phyloP scores from a whole-genome alignment of 2,113 vertebrate genomes.

The Seriola dumerili region DNA sequence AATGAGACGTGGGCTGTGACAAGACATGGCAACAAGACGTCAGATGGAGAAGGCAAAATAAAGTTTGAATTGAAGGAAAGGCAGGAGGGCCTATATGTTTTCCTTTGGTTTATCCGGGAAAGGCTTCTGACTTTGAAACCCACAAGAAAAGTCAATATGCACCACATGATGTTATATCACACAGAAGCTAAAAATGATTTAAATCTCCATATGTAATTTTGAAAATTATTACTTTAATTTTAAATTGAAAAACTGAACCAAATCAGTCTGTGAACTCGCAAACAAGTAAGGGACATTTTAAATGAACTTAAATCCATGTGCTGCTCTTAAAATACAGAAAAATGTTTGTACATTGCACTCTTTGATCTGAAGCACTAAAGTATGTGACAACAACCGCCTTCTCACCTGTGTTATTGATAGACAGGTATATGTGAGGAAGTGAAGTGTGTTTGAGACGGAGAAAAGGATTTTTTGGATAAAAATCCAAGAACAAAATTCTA shows the following conservation, averaged over 20 bases:
- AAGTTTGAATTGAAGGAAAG: slow-evolving; percentile 45
- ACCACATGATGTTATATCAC: slow-evolving; percentile 13
- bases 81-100: slow-evolving; percentile 54
- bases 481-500: slow-evolving; percentile 1
- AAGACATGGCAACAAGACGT: slow-evolving; percentile 44
- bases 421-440: neutral
- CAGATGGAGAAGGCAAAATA: slow-evolving; percentile 59
- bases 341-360: neutral
- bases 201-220: slow-evolving; percentile 10
- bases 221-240: slow-evolving; percentile 13
- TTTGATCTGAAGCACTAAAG: slow-evolving; percentile 26
- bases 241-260: slow-evolving; percentile 9
- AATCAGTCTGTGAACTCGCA: slow-evolving; percentile 4
- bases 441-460: neutral
- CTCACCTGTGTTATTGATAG: slow-evolving; percentile 27
- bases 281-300: neutral
- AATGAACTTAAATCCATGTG: slow-evolving; percentile 27
- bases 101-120: slow-evolving; percentile 81
- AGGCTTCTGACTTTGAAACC: slow-evolving; percentile 50
- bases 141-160: slow-evolving; percentile 36
- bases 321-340: slow-evolving; percentile 19
- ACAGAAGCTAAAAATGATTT: slow-evolving; percentile 12
- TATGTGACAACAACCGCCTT: slow-evolving; percentile 7
- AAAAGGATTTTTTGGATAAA: neutral
- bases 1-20: slow-evolving; percentile 26